These are phyloP conservation scores for Petrocephalus microphthalmus DNA, from an alignment of 2,113 vertebrate genomes.

Conservation along the genomic window DNA sequence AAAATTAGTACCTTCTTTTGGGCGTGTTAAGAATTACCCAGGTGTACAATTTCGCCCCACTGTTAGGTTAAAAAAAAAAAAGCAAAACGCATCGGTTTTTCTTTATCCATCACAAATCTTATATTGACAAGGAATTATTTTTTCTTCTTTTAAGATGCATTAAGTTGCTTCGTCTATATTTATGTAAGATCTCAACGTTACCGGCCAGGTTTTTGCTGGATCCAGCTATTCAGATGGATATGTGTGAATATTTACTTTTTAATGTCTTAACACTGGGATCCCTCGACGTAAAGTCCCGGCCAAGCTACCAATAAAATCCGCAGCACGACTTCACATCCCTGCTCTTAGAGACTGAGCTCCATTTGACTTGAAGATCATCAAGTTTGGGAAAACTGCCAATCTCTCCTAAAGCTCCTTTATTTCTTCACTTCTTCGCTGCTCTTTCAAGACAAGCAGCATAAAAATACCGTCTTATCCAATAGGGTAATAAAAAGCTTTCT, in stretches of 20 bases:
- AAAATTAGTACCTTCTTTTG: not conserved
- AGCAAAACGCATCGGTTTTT: not conserved
- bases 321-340: not conserved
- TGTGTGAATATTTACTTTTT: not conserved
- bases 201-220: not conserved
- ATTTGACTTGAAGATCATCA: slow-evolving; percentile 22
- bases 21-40: not conserved
- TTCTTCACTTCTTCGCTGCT: not conserved
- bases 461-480: not conserved
- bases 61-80: not conserved
- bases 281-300: not conserved
- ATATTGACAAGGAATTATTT: not conserved
- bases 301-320: not conserved
- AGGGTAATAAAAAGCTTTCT: not conserved
- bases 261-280: not conserved
- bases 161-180: slow-evolving; percentile 1
- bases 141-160: slow-evolving; percentile 1
- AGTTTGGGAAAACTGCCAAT: slow-evolving; percentile 22
- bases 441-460: slow-evolving; percentile 16
- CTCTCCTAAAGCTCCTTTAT: slow-evolving; percentile 11
- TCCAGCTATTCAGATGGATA: not conserved
- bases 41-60: not conserved
- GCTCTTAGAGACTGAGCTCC: not conserved
- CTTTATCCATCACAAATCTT: not conserved
- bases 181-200: slow-evolving; percentile 8